These are phyloP conservation scores for Seriola dumerili DNA, from an alignment of 2,113 vertebrate genomes.

Conservation along the genomic window DNA sequence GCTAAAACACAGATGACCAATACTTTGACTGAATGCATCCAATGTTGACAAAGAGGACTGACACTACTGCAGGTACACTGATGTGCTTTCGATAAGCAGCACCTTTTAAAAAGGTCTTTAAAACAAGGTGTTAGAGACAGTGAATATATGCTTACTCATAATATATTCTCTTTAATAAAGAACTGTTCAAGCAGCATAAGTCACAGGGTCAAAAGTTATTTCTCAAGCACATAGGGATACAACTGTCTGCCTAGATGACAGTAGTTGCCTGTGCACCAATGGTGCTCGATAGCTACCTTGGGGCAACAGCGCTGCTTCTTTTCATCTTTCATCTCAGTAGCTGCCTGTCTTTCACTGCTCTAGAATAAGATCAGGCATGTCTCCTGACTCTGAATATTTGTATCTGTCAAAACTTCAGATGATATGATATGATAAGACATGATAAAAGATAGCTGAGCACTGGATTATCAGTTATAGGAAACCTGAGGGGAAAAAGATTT, in stretches of 20 bases:
- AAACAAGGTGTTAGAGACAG: background rate
- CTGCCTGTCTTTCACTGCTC: slow-evolving; percentile 54
- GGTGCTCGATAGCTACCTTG: slow-evolving; percentile 49
- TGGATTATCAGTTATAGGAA: slow-evolving; percentile 5
- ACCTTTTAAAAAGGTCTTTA: background rate
- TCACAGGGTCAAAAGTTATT: slow-evolving; percentile 38
- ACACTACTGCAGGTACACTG: background rate
- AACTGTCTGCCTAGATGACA: slow-evolving; percentile 43
- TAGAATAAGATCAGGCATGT: slow-evolving; percentile 58
- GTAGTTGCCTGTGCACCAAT: slow-evolving; percentile 27
- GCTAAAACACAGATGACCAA: background rate
- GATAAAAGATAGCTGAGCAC: slow-evolving; percentile 33
- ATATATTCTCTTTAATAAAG: background rate
- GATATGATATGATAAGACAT: slow-evolving; percentile 8
- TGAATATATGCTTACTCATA: background rate
- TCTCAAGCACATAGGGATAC: no score
- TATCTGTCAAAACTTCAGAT: slow-evolving; percentile 63
- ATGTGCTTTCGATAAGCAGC: background rate
- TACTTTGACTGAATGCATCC: background rate
- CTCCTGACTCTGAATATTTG: slow-evolving; percentile 64
- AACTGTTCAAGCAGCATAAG: slow-evolving; percentile 16
- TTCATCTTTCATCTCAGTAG: slow-evolving; percentile 63
- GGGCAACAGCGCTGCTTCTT: slow-evolving; percentile 60
- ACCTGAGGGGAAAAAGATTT: background rate
- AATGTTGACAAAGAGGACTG: background rate